Base-by-base conservation (phyloP, 2,113 vertebrate species). In the Bubalus kerabau region DNA sequence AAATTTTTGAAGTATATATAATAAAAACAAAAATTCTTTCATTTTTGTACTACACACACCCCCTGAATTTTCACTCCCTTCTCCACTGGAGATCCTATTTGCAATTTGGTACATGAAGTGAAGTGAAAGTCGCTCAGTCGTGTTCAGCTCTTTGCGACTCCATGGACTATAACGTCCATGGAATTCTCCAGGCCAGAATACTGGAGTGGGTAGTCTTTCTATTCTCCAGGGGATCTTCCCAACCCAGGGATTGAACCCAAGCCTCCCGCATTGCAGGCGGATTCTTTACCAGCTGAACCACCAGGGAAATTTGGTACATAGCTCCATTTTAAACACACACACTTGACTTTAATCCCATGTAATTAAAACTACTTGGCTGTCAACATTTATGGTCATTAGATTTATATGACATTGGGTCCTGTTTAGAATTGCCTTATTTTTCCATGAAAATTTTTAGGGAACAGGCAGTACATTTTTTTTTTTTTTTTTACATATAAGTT, bases 341-440 rank as follows among this genome's bases (percentile, higher is more conserved):
- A 57, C 71, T 92, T 95, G 21, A 81, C 89, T 97, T 93, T 88
- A 90, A 87, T 95, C 36, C 15, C 74, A n/a, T 82, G 19, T 5
- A 87, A 48, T 92, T 85, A 78, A 95, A 96, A 62, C 7, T 50
- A 59, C 36, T 80, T 94, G 43, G 12, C 40, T 46, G 11, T 52
- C 40, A 59, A 26, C 59, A 94, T 62, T 95, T 90, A 62, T 92
- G 56, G 50, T 93, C 71, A 67, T 76, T 91, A 32, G 56, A 43
- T 90, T 87, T 89, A 78, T 76, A 62, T 78, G 56, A 82, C 24
- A 80, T 36, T 78, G 32, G 7, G 19, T 3, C 64, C 57, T 91
- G 64, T 80, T 96, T 95, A 95, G 82, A 91, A 89, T n/a, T 90
- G 40, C 7, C 1, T 86, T 88, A 80, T 84, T 94, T 94, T 62